Percentiles rank a stretch among this genome's conserved stretches.
phyloP scores from a whole-genome alignment of 1,140 invertebrate species.

The Penaeus chinensis region DNA sequence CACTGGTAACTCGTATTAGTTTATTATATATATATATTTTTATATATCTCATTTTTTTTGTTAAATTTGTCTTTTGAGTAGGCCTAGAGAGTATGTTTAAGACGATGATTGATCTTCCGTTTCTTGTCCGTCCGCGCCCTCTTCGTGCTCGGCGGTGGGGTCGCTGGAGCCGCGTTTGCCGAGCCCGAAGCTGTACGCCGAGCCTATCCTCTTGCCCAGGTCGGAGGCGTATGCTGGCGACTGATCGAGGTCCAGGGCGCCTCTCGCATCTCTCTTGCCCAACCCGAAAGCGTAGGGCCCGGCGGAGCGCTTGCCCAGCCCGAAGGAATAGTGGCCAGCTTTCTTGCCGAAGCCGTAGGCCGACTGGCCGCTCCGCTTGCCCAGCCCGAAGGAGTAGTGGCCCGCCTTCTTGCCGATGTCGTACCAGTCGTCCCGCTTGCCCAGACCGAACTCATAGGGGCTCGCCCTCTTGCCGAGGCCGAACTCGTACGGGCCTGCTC shows the following conservation, averaged over 20 bases:
- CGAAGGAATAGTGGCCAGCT: conserved; percentile 22
- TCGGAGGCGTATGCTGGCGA: conserved; percentile 19
- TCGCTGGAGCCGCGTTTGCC: conserved; percentile 7
- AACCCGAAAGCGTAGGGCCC: conserved; percentile 31
- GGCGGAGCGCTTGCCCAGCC: conserved; percentile 16
- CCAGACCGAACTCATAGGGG: neutral
- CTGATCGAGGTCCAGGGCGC: too few species aligned
- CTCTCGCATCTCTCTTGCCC: conserved; percentile 11
- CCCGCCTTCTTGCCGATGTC: conserved; percentile 6
- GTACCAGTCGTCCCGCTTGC: neutral
- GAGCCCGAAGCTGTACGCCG: conserved; percentile 29
- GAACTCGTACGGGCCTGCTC: too few species aligned
- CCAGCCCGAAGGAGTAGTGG: conserved; percentile 35
- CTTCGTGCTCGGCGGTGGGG: too few species aligned
- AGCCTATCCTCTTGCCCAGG: conserved; percentile 16
- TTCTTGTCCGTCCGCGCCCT: too few species aligned
- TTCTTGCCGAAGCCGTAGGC: too few species aligned
- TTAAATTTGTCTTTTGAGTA: too few species aligned
- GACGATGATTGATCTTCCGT: too few species aligned
- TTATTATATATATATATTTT: too few species aligned
- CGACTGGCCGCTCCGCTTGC: conserved; percentile 6
- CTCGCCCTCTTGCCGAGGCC: too few species aligned
- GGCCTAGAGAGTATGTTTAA: too few species aligned
- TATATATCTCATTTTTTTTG: too few species aligned
- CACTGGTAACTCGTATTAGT: too few species aligned